Base-by-base conservation (phyloP, 2,888 invertebrate species). In the Abscondita cerata region DNA sequence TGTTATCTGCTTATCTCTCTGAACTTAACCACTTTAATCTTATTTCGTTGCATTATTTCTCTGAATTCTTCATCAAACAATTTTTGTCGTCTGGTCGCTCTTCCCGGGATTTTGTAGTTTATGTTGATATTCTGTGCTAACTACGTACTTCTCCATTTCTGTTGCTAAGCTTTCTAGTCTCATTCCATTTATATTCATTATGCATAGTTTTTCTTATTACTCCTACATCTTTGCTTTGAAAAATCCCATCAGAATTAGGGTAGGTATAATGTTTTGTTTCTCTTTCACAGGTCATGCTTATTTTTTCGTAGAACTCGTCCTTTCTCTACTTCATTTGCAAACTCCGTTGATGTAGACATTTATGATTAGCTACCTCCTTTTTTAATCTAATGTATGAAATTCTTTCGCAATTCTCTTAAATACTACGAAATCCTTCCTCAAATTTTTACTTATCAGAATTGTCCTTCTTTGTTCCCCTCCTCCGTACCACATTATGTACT, bases 271-370 rank as follows among this genome's bases (percentile, higher is more conserved):
- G 36, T 36, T 36, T 36, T 36, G n/a, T 36, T 36, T n/a, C 36
- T 36, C 36, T 36, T 36, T n/a, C 36, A 9, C 36, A 36, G 36
- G 36, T n/a, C n/a, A 12, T 36, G n/a, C 5, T 36, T 36, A 36
- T 36, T 36, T 36, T 36, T n/a, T 36, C 36, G 36, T 36, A 36
- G 36, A 36, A 36, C n/a, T 36, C 36, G 36, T n/a, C 36, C 15
- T n/a, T 33, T 2, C 34, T 34, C 19, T 34, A 33, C 31, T 50
- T 33, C 33, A 1, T 15, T 31, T 50, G 50, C 13, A 33, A 50
- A 12, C 50, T 50, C 50, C 34, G 50, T 50, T 50, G 50, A 34
- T 31, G 19, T 50, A 50, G 13, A n/a, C 48, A n/a, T 48, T 48
- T 48, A 48, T 19, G 25, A 48, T 48, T 48, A 11, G 48, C 13